phyloP scores from a whole-genome alignment of 2,888 invertebrate species.

The Cheilosia urbana region DNA sequence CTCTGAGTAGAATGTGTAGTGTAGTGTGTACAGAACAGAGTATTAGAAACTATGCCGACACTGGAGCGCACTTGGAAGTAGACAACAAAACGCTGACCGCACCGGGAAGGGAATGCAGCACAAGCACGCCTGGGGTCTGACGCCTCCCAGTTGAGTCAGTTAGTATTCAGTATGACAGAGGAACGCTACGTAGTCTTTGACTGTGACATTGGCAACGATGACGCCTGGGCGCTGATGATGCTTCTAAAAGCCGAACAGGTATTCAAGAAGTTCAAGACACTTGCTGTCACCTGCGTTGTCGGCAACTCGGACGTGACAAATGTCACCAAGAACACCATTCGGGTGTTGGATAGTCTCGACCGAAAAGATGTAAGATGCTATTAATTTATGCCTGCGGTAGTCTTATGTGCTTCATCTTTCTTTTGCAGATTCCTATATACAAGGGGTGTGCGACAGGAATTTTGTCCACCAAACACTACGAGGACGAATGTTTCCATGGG shows the following conservation, averaged over 20 bases:
- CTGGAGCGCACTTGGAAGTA: constrained; percentile 2
- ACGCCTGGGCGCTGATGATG: constrained; percentile 86
- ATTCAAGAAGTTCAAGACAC: constrained; percentile 80
- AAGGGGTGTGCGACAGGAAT: constrained; percentile 77
- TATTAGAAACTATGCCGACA: background rate
- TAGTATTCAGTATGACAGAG: constrained; percentile 41
- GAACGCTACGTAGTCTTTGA: constrained; percentile 85
- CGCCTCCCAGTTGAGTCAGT: background rate
- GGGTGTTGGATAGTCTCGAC: constrained; percentile 86
- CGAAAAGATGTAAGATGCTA: constrained; percentile 86
- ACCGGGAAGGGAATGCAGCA: background rate
- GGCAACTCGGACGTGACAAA: constrained; percentile 90
- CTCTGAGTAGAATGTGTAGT: background rate
- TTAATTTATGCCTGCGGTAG: background rate
- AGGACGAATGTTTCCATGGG: constrained; percentile 85
- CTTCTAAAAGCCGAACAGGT: constrained; percentile 84
- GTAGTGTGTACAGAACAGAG: too few species aligned
- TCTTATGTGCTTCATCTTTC: background rate
- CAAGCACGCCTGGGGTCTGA: background rate
- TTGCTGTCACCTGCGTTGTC: constrained; percentile 89
- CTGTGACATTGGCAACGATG: constrained; percentile 87
- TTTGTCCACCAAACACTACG: constrained; percentile 78
- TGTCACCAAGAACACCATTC: constrained; percentile 88
- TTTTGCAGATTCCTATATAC: constrained; percentile 78
- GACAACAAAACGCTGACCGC: background rate